Percentiles rank a stretch among this genome's conserved stretches.
Evolutionary conservation across 2,888 invertebrate species (phyloP).

Genomic region (Machimus atricapillus): DNA sequence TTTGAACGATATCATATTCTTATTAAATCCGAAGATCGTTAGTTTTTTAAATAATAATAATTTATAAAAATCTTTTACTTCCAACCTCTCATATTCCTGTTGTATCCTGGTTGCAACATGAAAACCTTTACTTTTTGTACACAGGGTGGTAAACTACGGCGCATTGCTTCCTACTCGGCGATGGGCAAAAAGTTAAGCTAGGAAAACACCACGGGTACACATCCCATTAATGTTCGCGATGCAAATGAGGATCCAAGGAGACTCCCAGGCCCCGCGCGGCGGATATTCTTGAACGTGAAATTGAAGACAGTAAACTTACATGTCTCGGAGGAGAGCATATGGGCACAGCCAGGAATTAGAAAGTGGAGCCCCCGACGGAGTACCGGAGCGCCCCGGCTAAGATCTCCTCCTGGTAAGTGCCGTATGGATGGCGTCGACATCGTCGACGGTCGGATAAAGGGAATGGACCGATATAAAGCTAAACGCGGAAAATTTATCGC

Average conservation of each 20-base stretch:
- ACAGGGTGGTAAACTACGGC: neutral
- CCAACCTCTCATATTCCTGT: neutral
- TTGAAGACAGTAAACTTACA: conserved; percentile 40
- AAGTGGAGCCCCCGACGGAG: neutral
- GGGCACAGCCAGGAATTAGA: conserved; percentile 9
- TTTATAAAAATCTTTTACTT: neutral
- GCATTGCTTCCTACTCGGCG: neutral
- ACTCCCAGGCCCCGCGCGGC: neutral
- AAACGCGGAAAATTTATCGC: conserved; percentile 39
- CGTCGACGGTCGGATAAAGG: conserved; percentile 20
- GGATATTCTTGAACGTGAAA: conserved; percentile 29
- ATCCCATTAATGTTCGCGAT: conserved; percentile 37
- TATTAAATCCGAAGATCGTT: neutral
- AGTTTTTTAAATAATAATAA: neutral
- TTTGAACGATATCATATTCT: neutral
- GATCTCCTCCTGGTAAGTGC: conserved; percentile 7
- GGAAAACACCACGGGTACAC: conserved; percentile 24
- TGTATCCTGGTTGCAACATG: neutral
- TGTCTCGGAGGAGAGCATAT: conserved; percentile 20
- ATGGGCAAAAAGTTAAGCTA: conserved; percentile 26
- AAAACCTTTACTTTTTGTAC: neutral
- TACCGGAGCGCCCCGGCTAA: neutral
- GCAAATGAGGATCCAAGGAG: conserved; percentile 25
- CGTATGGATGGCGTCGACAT: conserved; percentile 9
- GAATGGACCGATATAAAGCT: conserved; percentile 33